Evolutionary conservation across 1,140 invertebrate species (phyloP).

Genomic region (Apis dorsata): DNA sequence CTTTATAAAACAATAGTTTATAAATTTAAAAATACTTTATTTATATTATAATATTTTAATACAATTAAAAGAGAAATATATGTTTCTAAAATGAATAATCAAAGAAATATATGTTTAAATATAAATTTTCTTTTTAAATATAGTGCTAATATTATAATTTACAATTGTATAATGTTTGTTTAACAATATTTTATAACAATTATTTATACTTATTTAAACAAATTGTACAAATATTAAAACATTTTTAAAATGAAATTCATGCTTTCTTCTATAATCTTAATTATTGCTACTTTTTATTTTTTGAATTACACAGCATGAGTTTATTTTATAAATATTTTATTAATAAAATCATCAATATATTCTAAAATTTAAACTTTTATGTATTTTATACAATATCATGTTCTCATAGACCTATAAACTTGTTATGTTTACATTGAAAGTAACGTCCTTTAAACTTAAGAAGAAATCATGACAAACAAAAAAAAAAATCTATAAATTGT

Average conservation of each 20-base stretch:
- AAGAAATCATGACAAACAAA: slow-evolving; percentile 36
- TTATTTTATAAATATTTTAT: slow-evolving; percentile 15
- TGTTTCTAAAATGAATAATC: slow-evolving; percentile 5
- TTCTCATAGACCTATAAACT: background rate
- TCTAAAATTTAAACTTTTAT: slow-evolving; percentile 4
- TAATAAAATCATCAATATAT: slow-evolving; percentile 8
- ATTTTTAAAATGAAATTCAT: background rate
- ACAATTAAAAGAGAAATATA: slow-evolving; percentile 1
- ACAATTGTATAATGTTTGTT: slow-evolving; percentile 19
- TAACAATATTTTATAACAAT: slow-evolving; percentile 1
- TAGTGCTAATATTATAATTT: slow-evolving; percentile 23
- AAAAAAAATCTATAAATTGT: slow-evolving; percentile 35
- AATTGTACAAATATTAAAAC: slow-evolving; percentile 24
- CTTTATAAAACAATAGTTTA: slow-evolving; percentile 9
- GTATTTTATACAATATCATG: slow-evolving; percentile 8
- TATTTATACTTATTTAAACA: slow-evolving; percentile 14
- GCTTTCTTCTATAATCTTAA: slow-evolving; percentile 11
- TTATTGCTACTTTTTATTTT: slow-evolving; percentile 13
- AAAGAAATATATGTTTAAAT: slow-evolving; percentile 18
- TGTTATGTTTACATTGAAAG: slow-evolving; percentile 12
- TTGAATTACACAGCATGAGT: background rate
- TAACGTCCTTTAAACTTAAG: slow-evolving; percentile 24
- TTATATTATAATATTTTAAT: background rate
- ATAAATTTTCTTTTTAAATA: background rate
- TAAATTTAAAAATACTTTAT: slow-evolving; percentile 19